Percentiles rank a stretch among this genome's conserved stretches.
Evolutionary conservation across 2,797 vertebrate genomes (phyloP).

Genomic region (Spatula versicolor): DNA sequence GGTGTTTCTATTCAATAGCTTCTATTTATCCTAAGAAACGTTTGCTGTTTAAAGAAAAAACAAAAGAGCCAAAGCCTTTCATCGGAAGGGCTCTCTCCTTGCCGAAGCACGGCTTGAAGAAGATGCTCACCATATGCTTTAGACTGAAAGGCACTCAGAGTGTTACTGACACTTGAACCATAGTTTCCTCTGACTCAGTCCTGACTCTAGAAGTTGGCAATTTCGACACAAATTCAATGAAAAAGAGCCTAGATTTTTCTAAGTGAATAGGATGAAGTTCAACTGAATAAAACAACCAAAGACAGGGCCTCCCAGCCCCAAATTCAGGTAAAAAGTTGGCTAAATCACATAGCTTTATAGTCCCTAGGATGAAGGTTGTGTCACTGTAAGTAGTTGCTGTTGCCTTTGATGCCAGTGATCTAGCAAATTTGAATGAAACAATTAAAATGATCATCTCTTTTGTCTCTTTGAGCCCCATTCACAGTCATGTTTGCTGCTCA

Average conservation of each 20-base stretch:
- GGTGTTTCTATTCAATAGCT: background rate
- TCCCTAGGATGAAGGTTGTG: background rate
- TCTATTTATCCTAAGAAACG: background rate
- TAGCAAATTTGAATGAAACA: background rate
- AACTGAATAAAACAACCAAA: background rate
- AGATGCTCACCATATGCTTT: background rate
- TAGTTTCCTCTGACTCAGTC: background rate
- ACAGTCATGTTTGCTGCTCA: background rate
- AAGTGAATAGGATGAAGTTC: background rate
- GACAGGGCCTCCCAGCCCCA: background rate
- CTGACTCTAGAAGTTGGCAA: background rate
- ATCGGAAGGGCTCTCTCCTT: background rate
- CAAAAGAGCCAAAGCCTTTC: background rate
- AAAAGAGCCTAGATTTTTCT: background rate
- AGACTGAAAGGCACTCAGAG: fast-evolving
- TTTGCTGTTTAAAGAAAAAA: background rate
- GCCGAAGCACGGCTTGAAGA: background rate
- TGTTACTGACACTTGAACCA: background rate
- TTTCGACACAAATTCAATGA: background rate
- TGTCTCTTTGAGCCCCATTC: background rate
- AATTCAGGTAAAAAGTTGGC: background rate
- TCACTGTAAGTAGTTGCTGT: background rate
- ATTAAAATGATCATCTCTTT: background rate
- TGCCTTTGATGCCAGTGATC: background rate
- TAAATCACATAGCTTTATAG: background rate